Conservation (phyloP, 2,113 vertebrate species). For the Ivindomyrus marchei region DNA sequence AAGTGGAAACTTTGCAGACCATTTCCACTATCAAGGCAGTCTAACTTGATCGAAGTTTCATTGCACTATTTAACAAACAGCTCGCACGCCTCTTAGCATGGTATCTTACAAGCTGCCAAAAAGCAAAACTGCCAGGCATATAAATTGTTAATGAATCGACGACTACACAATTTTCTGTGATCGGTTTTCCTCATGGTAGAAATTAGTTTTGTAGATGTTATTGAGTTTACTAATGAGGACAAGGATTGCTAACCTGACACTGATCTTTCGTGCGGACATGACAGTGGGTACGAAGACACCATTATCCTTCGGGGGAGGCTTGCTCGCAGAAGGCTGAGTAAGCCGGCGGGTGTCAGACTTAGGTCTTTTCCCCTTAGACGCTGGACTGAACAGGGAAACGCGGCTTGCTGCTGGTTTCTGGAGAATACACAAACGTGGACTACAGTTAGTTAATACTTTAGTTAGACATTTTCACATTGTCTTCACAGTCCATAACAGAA, state of each 20-base stretch:
- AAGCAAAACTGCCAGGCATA: neutral
- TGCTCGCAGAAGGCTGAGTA: constrained; percentile 39
- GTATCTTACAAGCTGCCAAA: neutral
- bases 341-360: constrained; percentile 38
- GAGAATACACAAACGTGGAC: constrained; percentile 15
- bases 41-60: neutral
- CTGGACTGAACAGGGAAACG: constrained; percentile 63
- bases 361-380: constrained; percentile 32
- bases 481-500: neutral
- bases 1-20: neutral
- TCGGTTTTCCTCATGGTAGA: neutral
- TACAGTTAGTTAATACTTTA: neutral
- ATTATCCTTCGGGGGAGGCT: constrained; percentile 41
- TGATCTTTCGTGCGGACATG: constrained; percentile 75
- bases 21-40: neutral
- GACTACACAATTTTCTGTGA: neutral
- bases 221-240: neutral
- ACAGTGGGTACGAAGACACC: constrained; percentile 57
- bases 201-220: neutral
- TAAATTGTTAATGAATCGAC: neutral
- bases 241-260: constrained; percentile 68
- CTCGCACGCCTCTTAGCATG: neutral
- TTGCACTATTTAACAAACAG: neutral
- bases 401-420: constrained; percentile 45
- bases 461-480: neutral